Evolutionary conservation across 2,888 invertebrate species (phyloP).

Genomic region (Noctua fimbriata): DNA sequence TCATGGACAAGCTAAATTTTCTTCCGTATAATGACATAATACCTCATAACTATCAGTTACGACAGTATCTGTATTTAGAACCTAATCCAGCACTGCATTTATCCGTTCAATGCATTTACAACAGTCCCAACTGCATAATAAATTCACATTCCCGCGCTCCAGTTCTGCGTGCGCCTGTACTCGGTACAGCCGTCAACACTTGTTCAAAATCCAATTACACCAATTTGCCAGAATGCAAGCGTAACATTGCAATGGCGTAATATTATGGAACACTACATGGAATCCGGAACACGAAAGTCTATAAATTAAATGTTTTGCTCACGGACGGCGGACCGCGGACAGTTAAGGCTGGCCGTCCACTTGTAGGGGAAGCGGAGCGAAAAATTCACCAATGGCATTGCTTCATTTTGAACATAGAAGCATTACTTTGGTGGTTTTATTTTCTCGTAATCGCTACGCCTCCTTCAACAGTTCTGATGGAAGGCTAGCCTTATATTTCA

Average conservation of each 20-base stretch:
- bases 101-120: slow-evolving; percentile 18
- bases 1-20: neutral
- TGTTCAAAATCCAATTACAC: slow-evolving; percentile 58
- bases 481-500: neutral
- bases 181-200: slow-evolving; percentile 48
- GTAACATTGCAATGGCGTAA: slow-evolving; percentile 63
- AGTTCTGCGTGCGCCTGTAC: slow-evolving; percentile 33
- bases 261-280: slow-evolving; percentile 67
- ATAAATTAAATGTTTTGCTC: slow-evolving; percentile 66
- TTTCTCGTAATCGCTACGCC: neutral
- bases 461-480: too few relatives aligned
- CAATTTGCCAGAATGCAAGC: slow-evolving; percentile 59
- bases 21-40: neutral
- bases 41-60: neutral
- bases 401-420: neutral
- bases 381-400: neutral
- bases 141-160: slow-evolving; percentile 23
- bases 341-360: slow-evolving; percentile 8
- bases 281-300: slow-evolving; percentile 67
- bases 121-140: slow-evolving; percentile 33
- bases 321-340: slow-evolving; percentile 41
- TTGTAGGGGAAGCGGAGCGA: neutral
- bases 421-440: neutral
- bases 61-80: neutral
- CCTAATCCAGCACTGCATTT: neutral